phyloP scores from a whole-genome alignment of 2,797 vertebrate species.

The Sebastes cheni region DNA sequence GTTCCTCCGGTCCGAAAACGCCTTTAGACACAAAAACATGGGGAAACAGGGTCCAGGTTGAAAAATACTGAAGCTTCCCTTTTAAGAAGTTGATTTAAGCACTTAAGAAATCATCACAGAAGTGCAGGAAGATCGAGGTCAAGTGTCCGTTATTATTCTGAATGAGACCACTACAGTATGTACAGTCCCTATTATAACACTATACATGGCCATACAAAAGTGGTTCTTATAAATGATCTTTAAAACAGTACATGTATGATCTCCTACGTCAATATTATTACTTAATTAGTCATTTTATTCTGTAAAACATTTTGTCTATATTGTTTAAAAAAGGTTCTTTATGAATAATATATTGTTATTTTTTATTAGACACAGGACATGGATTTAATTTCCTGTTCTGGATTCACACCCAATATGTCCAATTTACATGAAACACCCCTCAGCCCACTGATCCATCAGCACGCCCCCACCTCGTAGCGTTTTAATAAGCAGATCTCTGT shows the following conservation, averaged over 20 bases:
- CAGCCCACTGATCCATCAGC: neutral
- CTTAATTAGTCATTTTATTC: neutral
- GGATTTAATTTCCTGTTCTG: neutral
- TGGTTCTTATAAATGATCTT: neutral
- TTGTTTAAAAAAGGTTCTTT: neutral
- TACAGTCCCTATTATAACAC: neutral
- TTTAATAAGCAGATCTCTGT: neutral
- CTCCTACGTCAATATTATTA: neutral
- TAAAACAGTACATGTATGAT: no score
- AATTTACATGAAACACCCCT: constrained; percentile 2
- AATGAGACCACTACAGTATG: neutral
- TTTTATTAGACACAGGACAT: neutral
- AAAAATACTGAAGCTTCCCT: no score
- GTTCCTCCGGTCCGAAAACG: no score
- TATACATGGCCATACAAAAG: neutral
- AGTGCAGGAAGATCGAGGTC: no score
- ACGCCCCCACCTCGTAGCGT: neutral
- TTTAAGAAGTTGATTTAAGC: neutral
- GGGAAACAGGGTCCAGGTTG: no score
- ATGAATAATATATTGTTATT: neutral
- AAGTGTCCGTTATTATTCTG: neutral
- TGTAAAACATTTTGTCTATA: neutral
- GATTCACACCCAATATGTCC: neutral
- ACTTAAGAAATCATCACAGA: neutral
- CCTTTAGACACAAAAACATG: no score